These are phyloP conservation scores for Heterochromis multidens DNA, from an alignment of 2,113 vertebrate genomes.

Conservation along the genomic window DNA sequence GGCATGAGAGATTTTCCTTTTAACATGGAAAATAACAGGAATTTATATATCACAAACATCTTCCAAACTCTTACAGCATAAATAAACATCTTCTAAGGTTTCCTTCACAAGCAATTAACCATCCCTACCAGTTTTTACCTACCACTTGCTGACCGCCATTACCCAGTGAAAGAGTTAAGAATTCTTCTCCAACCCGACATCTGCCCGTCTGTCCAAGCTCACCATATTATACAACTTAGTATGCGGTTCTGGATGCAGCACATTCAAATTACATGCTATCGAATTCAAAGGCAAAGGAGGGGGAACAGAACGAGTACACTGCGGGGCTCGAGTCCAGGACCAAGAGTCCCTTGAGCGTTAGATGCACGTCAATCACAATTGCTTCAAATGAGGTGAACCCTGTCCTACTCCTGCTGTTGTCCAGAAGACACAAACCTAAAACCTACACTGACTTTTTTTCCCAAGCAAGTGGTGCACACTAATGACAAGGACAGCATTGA, in stretches of 20 bases:
- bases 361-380: slow-evolving; percentile 54
- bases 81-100: slow-evolving; percentile 62
- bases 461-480: neutral
- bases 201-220: slow-evolving; percentile 30
- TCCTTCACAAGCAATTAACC: slow-evolving; percentile 55
- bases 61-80: slow-evolving; percentile 37
- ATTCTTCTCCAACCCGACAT: slow-evolving; percentile 25
- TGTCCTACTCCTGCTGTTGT: slow-evolving; percentile 15
- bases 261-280: slow-evolving; percentile 75
- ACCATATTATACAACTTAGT: slow-evolving; percentile 64
- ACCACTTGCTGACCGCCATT: slow-evolving; percentile 37
- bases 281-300: slow-evolving; percentile 57
- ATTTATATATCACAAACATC: slow-evolving; percentile 62
- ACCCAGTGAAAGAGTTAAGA: slow-evolving; percentile 47
- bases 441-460: neutral
- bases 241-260: slow-evolving; percentile 66
- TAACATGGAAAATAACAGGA: slow-evolving; percentile 15
- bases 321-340: slow-evolving; percentile 23
- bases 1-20: neutral
- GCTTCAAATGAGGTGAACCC: slow-evolving; percentile 32
- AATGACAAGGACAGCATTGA: slow-evolving; percentile 4
- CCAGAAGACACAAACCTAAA: slow-evolving; percentile 43
- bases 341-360: slow-evolving; percentile 37
- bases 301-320: neutral
- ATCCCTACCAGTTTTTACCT: slow-evolving; percentile 21